Evolutionary conservation across 2,113 vertebrate species (phyloP), one percentile per base, ranked within the genome.

Genomic region (Nyctibius bracteatus): DNA sequence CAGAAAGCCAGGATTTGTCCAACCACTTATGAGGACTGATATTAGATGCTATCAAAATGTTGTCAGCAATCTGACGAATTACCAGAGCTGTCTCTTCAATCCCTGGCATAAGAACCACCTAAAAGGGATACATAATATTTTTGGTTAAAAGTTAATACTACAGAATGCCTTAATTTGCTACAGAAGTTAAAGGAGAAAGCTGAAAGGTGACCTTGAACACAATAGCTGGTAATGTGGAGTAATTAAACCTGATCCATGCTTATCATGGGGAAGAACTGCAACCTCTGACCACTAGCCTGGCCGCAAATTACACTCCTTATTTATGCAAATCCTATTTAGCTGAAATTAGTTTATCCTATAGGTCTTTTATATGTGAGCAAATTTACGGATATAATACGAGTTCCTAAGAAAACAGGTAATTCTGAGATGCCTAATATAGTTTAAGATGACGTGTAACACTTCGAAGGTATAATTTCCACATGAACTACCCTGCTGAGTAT

Each of bases 1-100:
- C 90, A 63, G 98, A 97, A 94, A 99, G 97, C 99, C 99, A 99
- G 73, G 98, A 98, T 96, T 98, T 98, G 96, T 99, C 98, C 94
- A 99, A 63, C 98, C 98, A 99, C 65, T 94, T 91, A 37, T 94
- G 62, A 90, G 98, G 98, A 65, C 98, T 97, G 94, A 83, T 95
- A 77, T 95, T 96, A 18, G 98, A 98, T 65, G 88, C 94, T 96
- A 98, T 98, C 94, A 99, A 97, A 78, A 91, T 97, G 78, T 97
- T 95, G 92, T 99, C 98, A 96, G 98, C 98, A 97, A 99, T 99
- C 93, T 97, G 98, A 78, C 98, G 98, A 96, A 99, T 98, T 93
- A 98, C 91, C 66, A 96, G 57, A 44, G 98, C 98, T 43, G 99
- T 95, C 68, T 99, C 98, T 91, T 97, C 96, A 82, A 98, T 84